Percentiles rank a stretch among this genome's conserved stretches.
phyloP scores from a whole-genome alignment of 2,888 invertebrate species.

The Eurytoma adleriae region DNA sequence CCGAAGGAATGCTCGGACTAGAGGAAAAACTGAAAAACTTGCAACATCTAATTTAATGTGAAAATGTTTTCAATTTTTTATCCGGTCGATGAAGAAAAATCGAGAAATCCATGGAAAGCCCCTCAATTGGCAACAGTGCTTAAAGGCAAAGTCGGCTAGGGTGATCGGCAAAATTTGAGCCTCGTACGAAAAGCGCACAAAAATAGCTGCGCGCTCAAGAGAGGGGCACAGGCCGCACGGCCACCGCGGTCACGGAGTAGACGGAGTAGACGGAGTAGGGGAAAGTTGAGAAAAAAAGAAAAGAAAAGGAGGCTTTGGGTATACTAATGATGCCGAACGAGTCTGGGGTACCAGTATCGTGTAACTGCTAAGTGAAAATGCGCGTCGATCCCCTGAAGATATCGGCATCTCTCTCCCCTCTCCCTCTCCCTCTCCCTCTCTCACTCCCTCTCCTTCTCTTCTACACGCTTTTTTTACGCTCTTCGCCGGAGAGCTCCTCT shows the following conservation, averaged over 20 bases:
- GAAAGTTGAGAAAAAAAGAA: conserved; percentile 51
- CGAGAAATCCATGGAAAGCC: too few species aligned
- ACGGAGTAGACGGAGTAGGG: conserved; percentile 49
- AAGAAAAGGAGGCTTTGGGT: conserved; percentile 62
- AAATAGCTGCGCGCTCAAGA: conserved; percentile 43
- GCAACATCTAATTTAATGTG: too few species aligned
- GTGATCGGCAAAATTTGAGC: conserved; percentile 59
- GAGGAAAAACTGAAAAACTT: too few species aligned
- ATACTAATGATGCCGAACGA: conserved; percentile 71
- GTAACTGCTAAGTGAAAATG: conserved; percentile 75
- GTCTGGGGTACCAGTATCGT: conserved; percentile 69
- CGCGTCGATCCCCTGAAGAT: conserved; percentile 64
- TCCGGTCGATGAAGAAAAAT: too few species aligned
- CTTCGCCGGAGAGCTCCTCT: background rate
- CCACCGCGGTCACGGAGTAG: background rate
- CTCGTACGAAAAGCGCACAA: conserved; percentile 54
- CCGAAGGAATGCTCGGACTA: too few species aligned
- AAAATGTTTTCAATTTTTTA: too few species aligned
- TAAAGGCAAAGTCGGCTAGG: background rate
- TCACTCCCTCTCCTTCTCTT: conserved; percentile 9
- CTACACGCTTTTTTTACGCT: background rate
- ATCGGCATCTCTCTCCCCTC: conserved; percentile 38
- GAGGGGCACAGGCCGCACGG: background rate
- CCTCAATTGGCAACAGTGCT: too few species aligned
- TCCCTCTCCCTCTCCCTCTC: conserved; percentile 31